These are phyloP conservation scores for Scaptodrosophila lebanonensis DNA, from an alignment of 1,140 invertebrate genomes.

Conservation along the genomic window DNA sequence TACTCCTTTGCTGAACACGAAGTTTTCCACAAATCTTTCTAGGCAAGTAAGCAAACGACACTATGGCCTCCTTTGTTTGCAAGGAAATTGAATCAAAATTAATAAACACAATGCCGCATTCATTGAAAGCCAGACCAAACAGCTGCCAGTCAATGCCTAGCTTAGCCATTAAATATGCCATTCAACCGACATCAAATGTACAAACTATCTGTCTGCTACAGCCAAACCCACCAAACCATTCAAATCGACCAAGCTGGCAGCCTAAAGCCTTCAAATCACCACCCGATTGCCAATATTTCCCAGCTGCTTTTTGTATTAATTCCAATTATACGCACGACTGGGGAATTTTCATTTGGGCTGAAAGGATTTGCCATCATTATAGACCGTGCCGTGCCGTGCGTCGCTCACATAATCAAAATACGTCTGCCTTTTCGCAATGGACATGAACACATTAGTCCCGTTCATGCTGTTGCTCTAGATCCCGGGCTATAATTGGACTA, in stretches of 20 bases:
- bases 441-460: constrained; percentile 21
- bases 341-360: constrained; percentile 69
- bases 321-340: constrained; percentile 73
- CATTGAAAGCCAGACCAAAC: constrained; percentile 10
- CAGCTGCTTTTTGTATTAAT: constrained; percentile 63
- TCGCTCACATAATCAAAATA: constrained; percentile 39
- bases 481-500: constrained; percentile 16
- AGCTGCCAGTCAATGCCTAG: background rate
- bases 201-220: constrained; percentile 32
- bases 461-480: constrained; percentile 22
- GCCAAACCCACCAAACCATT: constrained; percentile 17
- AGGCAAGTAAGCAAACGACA: background rate
- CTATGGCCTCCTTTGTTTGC: constrained; percentile 32
- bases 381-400: background rate
- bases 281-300: constrained; percentile 32
- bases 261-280: background rate
- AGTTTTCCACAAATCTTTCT: background rate
- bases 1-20: too few relatives aligned
- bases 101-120: constrained; percentile 21
- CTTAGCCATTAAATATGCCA: constrained; percentile 39
- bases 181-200: constrained; percentile 15
- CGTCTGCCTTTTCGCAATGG: constrained; percentile 33
- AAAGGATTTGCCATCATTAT: constrained; percentile 71
- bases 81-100: constrained; percentile 59
- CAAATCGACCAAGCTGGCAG: background rate